Evolutionary conservation across 1,140 invertebrate genomes (phyloP), one percentile per base, ranked within the genome.

Genomic region (Teleogryllus occipitalis): DNA sequence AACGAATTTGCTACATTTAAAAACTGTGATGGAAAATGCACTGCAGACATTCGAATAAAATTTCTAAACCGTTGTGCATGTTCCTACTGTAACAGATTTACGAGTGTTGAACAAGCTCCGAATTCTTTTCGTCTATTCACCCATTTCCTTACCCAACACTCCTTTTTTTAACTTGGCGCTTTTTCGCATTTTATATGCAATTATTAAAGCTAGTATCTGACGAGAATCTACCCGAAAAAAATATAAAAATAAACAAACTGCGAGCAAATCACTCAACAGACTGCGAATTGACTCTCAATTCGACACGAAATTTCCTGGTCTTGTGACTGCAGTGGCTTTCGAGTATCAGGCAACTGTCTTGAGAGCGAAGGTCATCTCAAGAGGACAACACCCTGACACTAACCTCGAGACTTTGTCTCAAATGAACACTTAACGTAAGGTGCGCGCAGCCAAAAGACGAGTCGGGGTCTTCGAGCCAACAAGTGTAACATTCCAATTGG

Each of bases 111-210:
- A 75, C 39, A 8, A 18, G 74, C 74, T 75, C 74, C 74, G 8
- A 75, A 27, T 8, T 8, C 8, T 8, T 8, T 8, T 75, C 8
- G 74, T 8, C 74, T 8, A 75, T 75, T 22, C 74, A 75, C 18
- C 39, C 74, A 75, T 75, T 75, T 75, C 74, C 74, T 75, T 75
- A 75, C 74, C 74, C 74, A 75, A 75, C 74, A 75, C 74, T 75
- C 18, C 74, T 75, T 75, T 75, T 22, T 46, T 75, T 75, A 8
- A 46, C 18, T 8, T 75, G 8, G 8, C 74, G 74, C 18, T 46
- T 75, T 75, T 75, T 8, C 74, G 18, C 74, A 75, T 75, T 18
- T 75, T 75, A 75, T 75, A 75, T 18, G 74, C 74, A 75, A 75
- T 75, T 46, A 75, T 8, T 8, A 75, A 18, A 75, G 74, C 74